Evolutionary conservation across 2,797 vertebrate genomes (phyloP).

Genomic region (Hydrophis major): DNA sequence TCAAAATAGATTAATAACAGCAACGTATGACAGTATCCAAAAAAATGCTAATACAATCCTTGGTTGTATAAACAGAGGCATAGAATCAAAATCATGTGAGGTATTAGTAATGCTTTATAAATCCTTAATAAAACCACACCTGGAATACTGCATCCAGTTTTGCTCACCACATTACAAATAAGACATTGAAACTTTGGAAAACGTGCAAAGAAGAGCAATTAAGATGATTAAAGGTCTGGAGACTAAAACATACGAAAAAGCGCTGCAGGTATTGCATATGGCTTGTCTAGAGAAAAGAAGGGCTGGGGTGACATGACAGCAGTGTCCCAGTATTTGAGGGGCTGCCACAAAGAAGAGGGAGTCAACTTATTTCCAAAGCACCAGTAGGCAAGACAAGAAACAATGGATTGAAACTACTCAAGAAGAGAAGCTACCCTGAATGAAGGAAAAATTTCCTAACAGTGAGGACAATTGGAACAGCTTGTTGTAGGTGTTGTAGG

Average conservation of each 20-base stretch:
- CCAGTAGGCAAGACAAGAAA: neutral
- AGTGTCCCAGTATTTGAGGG: neutral
- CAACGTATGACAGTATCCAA: neutral
- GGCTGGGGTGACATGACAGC: neutral
- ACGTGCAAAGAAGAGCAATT: neutral
- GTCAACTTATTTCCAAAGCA: neutral
- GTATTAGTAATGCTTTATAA: neutral
- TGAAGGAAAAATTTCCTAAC: neutral
- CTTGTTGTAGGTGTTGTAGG: neutral
- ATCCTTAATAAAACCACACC: neutral
- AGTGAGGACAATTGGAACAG: neutral
- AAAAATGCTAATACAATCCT: neutral
- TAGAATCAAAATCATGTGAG: neutral
- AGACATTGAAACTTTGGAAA: neutral
- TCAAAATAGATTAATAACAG: neutral
- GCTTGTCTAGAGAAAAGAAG: neutral
- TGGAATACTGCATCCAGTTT: neutral
- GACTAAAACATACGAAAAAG: neutral
- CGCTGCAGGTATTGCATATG: neutral
- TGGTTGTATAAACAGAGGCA: neutral
- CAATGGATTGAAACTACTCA: neutral
- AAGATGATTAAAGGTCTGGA: neutral
- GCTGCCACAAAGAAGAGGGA: neutral
- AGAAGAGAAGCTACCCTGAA: neutral
- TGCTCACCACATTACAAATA: neutral